Evolutionary conservation across 2,113 vertebrate genomes (phyloP).

Genomic region (Porphyrio hochstetteri): DNA sequence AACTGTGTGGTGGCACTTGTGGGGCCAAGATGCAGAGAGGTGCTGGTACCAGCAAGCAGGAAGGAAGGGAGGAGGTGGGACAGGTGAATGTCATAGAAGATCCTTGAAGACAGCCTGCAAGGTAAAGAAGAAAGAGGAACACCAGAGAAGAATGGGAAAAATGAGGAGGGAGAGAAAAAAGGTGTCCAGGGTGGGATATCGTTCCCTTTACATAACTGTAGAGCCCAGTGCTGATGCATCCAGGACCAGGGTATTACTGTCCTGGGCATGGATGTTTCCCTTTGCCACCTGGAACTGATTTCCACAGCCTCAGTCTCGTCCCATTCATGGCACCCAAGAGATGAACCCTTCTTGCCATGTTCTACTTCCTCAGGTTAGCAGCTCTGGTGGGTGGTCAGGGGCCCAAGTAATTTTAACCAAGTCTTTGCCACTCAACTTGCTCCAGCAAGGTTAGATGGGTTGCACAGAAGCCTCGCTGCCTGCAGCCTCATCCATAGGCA

Average conservation of each 20-base stretch:
- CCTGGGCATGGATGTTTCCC: not conserved
- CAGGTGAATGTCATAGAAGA: not conserved
- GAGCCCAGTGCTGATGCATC: not conserved
- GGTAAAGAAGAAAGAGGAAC: not conserved
- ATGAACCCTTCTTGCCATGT: rapidly evolving
- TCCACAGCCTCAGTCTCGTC: not conserved
- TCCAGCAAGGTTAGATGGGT: not conserved
- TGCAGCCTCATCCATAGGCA: slow-evolving; percentile 23
- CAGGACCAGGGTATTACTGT: not conserved
- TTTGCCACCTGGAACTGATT: not conserved
- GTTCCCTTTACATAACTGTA: not conserved
- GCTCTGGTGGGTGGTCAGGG: not conserved
- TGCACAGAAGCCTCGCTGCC: not conserved
- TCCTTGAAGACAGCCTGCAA: not conserved
- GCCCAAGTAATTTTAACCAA: not conserved
- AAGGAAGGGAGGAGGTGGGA: not conserved
- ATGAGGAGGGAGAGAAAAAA: too few species aligned
- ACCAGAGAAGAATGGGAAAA: not conserved
- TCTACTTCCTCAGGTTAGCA: not conserved
- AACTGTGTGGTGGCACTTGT: not conserved
- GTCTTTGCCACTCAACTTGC: not conserved
- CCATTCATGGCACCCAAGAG: too few species aligned
- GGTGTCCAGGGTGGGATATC: not conserved
- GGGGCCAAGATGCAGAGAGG: not conserved
- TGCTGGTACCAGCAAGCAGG: not conserved